Evolutionary conservation across 2,888 invertebrate species (phyloP), one percentile per base, ranked within the genome.

Genomic region (Acanthococcus lagerstroemiae): DNA sequence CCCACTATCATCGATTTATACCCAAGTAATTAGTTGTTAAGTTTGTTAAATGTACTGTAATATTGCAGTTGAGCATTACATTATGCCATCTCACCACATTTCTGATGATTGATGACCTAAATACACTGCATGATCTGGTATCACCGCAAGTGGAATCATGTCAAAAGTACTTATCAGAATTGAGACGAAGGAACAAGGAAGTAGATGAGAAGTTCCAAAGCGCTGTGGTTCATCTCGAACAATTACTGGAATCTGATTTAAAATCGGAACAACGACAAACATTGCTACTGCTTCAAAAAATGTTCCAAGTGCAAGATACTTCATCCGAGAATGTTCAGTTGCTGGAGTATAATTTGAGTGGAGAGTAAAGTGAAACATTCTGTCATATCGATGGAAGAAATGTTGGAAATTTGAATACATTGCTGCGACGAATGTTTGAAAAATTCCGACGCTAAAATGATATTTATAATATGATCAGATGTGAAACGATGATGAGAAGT

Each of bases 61-160:
- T 15, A 25, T 61, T 46, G 24, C 17, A 66, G 65, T 25, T 66
- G 1, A 56, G 56, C 27, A 27, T 56, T 1, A 46, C 55, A 17
- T 17, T 66, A 3, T 55, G 65, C 17, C 65, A 66, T 30, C 24
- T 66, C 2, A 27, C 37, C 5, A 17, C 7, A 9, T 56, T 66
- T n/a, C 25, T 48, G 4, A n/a, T n/a, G 4, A n/a, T 21, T 21
- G 56, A 4, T 2, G 65, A 66, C 30, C 12, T 66, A 2, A 17
- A 25, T 24, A 3, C 4, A 15, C 6, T 60, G 19, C n/a, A 45
- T 17, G 46, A 46, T 21, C 19, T n/a, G n/a, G 19, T 45, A 12
- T 4, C 21, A 4, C 5, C 27, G 26, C 25, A 44, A 19, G 37
- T 22, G 6, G 57, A 57, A 7, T 12, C 44, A 17, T 52, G 37